Evolutionary conservation across 2,113 vertebrate species (phyloP).

Genomic region (Clupea harengus): DNA sequence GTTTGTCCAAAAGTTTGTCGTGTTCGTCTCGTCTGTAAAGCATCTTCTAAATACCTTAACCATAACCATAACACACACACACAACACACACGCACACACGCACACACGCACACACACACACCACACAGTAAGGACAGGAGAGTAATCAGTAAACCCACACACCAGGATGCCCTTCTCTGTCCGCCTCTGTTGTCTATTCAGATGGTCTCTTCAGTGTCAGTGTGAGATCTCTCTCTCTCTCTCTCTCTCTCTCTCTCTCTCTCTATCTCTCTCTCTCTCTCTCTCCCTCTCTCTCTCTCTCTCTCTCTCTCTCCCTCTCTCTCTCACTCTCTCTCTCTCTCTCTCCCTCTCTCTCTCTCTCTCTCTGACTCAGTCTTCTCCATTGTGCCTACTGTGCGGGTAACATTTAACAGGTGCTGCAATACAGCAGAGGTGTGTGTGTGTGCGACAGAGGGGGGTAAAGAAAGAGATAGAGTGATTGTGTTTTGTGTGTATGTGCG

Average conservation of each 20-base stretch:
- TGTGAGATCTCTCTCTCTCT: conserved; percentile 1
- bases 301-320: too few relatives aligned
- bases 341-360: too few relatives aligned
- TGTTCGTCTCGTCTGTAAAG: too few relatives aligned
- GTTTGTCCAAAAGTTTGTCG: too few relatives aligned
- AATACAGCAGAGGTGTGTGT: too few relatives aligned
- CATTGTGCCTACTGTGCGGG: too few relatives aligned
- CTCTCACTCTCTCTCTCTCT: too few relatives aligned
- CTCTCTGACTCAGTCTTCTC: too few relatives aligned
- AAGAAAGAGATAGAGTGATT: too few relatives aligned
- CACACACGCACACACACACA: neutral
- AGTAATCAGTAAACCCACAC: neutral
- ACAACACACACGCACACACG: neutral
- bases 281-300: neutral
- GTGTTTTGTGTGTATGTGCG: neutral
- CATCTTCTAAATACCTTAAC: too few relatives aligned
- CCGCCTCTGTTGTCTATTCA: neutral
- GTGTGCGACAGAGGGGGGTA: too few relatives aligned
- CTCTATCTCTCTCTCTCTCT: conserved; percentile 11
- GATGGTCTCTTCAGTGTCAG: conserved; percentile 13
- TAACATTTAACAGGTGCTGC: too few relatives aligned
- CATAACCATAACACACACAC: neutral
- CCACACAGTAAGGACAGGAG: neutral
- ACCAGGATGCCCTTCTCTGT: neutral
- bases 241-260: conserved; percentile 17